phyloP scores from a whole-genome alignment of 2,888 invertebrate genomes.

The Limulus polyphemus region DNA sequence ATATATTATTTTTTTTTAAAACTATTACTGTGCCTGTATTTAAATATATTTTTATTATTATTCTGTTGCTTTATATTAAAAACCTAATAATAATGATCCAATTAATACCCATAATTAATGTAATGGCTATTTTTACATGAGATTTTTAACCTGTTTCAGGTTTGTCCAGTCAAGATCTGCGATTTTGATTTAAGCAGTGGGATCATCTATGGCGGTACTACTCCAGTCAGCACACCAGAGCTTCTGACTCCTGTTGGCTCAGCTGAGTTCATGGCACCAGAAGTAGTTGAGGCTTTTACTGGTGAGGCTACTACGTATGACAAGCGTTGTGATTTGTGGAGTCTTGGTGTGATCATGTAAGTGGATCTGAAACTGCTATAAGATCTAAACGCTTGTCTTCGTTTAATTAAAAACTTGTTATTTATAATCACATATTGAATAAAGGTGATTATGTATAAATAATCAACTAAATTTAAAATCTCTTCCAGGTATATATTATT shows the following conservation, averaged over 20 bases:
- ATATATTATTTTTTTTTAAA: no score
- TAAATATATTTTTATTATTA: no score
- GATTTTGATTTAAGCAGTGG: conserved; percentile 97
- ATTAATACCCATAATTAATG: no score
- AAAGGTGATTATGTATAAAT: no score
- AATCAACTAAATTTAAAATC: no score
- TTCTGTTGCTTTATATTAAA: no score
- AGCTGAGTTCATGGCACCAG: conserved; percentile 48
- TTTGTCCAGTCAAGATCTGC: conserved; percentile 93
- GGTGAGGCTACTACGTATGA: conserved; percentile 69
- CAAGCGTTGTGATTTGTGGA: conserved; percentile 91
- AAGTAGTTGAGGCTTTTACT: conserved; percentile 82
- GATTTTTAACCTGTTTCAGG: conserved; percentile 37
- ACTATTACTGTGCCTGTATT: no score
- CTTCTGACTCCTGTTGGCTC: conserved; percentile 72
- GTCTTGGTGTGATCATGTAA: conserved; percentile 65
- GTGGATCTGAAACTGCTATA: conserved; percentile 10
- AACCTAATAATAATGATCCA: no score
- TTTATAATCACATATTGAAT: no score
- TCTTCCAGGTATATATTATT: conserved; percentile 71
- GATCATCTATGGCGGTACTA: conserved; percentile 71
- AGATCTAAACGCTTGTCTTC: no score
- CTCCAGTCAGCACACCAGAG: conserved; percentile 83
- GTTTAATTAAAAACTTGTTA: no score
- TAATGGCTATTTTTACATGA: no score